Evolutionary conservation across 2,113 vertebrate genomes (phyloP), one percentile per base, ranked within the genome.

Genomic region (Cavia aperea): DNA sequence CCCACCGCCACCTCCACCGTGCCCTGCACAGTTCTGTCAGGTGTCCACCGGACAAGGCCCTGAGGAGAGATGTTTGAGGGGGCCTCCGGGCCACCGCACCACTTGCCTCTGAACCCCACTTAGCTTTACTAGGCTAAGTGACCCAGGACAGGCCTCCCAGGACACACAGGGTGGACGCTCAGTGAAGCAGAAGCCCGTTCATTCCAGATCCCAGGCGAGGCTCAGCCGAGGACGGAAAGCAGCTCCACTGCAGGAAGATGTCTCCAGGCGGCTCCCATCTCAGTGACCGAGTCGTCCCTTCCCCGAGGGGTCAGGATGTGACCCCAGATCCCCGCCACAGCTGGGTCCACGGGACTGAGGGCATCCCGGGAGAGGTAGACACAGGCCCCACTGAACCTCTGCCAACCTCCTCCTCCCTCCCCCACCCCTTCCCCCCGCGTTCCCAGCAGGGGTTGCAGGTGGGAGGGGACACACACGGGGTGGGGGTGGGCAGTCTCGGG

Each of bases 401-500:
- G 56, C 2, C 9, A 1, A 15, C 5, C 1, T n/a, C 31, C 62
- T 56, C 77, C 86, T 54, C 18, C 0, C 23, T 14, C 12, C 23
- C 31, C 46, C 3, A 43, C 2, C 46, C 3, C 14, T 18, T 49
- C 68, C 18, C 5, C n/a, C 19, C 54, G 29, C 4, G 3, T 24
- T 36, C 43, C 2, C 3, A 15, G 60, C 12, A 43, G 51, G 15
- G 23, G 1, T 16, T 72, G 51, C 60, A 39, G 1, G 72, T 29
- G 39, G 23, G 0, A 5, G 70, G 66, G 58, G 19, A 51, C 33
- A 13, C 4, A 2, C 0, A 18, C 0, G 11, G 62, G n/a, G 14
- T 0, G 1, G 39, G 56, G 36, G 49, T 0, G 1, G 0, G n/a
- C n/a, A 14, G 1, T 5, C 15, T 62, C 4, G 4, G 46, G 46